phyloP scores from a whole-genome alignment of 2,113 vertebrate species.

The Podarcis muralis region DNA sequence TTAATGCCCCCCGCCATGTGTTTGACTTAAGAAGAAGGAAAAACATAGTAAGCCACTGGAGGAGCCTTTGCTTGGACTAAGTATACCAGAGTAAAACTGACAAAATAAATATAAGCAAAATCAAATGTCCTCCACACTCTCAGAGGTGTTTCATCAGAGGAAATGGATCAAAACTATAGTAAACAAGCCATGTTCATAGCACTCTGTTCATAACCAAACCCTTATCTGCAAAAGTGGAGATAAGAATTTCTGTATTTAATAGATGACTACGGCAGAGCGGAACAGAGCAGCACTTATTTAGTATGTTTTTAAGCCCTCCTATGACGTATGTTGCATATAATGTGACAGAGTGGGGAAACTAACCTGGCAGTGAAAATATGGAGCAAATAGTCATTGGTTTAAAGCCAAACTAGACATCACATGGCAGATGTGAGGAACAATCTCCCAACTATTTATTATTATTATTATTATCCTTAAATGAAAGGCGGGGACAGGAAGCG shows the following conservation, averaged over 20 bases:
- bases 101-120: background rate
- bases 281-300: background rate
- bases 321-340: background rate
- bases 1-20: too few species aligned
- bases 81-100: too few species aligned
- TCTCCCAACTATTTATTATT: too few species aligned
- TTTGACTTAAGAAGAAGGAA: too few species aligned
- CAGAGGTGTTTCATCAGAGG: background rate
- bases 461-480: too few species aligned
- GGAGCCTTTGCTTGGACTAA: background rate
- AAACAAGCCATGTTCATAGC: too few species aligned
- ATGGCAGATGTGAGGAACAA: background rate
- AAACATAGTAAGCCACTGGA: background rate
- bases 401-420: background rate
- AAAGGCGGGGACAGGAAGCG: too few species aligned
- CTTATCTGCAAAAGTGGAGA: background rate
- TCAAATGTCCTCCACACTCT: background rate
- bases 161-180: background rate
- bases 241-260: background rate
- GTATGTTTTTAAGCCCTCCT: background rate
- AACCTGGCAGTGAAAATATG: background rate
- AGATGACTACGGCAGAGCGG: background rate
- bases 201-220: background rate
- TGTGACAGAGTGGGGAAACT: background rate
- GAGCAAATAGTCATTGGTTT: too few species aligned